Evolutionary conservation across 2,797 vertebrate genomes (phyloP).

Genomic region (Thripadectes ignobilis): DNA sequence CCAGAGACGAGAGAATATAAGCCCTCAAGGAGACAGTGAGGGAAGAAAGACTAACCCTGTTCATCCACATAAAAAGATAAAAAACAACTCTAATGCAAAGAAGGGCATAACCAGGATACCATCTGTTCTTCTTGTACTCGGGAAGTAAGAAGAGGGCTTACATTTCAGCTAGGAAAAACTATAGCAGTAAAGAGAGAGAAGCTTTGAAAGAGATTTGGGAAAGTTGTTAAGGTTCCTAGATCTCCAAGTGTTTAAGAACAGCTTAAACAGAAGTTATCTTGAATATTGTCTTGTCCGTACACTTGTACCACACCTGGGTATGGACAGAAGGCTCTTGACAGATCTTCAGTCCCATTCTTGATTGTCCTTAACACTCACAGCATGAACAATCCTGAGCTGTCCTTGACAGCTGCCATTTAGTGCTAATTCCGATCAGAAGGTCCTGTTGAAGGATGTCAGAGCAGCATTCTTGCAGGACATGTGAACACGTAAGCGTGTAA

Average conservation of each 20-base stretch:
- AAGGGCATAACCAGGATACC: not conserved
- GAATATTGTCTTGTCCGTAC: not conserved
- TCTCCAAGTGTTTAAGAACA: not conserved
- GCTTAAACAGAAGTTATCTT: not conserved
- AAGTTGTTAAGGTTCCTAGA: not conserved
- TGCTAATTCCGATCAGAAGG: not conserved
- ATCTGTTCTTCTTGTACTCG: not conserved
- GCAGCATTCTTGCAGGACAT: not conserved
- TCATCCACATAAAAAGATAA: not conserved
- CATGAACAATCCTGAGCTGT: not conserved
- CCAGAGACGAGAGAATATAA: not conserved
- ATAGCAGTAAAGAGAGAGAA: not conserved
- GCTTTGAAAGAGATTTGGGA: not conserved
- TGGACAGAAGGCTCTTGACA: not conserved
- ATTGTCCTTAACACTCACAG: not conserved
- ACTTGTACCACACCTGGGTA: not conserved
- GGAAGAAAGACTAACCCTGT: not conserved
- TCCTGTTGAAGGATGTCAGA: not conserved
- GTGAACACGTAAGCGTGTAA: not conserved
- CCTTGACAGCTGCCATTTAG: not conserved
- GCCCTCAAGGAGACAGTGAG: not conserved
- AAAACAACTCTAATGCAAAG: not conserved
- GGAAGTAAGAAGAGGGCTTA: not conserved
- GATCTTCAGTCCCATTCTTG: not conserved
- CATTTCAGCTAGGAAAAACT: not conserved